A percentile compares a stretch with the other conserved stretches of the same genome.
Evolutionary conservation across 2,797 vertebrate species (phyloP).

Genomic region (Ctenopoma multispine): DNA sequence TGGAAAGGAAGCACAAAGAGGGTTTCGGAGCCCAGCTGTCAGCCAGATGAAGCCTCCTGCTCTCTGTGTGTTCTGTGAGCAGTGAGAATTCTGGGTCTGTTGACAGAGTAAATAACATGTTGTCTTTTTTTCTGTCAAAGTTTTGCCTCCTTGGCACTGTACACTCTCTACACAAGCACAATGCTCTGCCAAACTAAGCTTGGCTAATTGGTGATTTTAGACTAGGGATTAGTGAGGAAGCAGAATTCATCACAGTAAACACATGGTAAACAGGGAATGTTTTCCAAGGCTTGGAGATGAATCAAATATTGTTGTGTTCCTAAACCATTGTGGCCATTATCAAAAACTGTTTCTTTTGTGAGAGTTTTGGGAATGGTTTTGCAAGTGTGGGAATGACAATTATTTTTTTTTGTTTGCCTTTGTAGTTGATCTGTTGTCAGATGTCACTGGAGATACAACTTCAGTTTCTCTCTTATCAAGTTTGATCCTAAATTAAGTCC

Average conservation of each 20-base stretch:
- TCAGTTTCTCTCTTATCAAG: conserved; percentile 1
- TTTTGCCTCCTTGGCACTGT: conserved; percentile 45
- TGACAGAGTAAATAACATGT: conserved; percentile 65
- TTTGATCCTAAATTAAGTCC: conserved; percentile 32
- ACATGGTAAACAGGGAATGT: conserved; percentile 55
- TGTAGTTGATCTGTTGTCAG: conserved; percentile 7
- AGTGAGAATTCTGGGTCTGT: conserved; percentile 48
- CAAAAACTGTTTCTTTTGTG: conserved; percentile 15
- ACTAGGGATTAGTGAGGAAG: conserved; percentile 61
- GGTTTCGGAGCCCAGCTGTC: conserved; percentile 57
- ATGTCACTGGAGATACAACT: conserved; percentile 20
- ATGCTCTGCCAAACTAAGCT: conserved; percentile 57
- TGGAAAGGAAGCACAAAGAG: conserved; percentile 37
- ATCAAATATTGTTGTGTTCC: conserved; percentile 35
- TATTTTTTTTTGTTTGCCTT: conserved; percentile 17
- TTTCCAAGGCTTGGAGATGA: conserved; percentile 42
- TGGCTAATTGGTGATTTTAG: conserved; percentile 67
- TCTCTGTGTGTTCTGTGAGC: conserved; percentile 53
- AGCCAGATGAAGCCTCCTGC: conserved; percentile 51
- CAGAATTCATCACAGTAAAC: conserved; percentile 61
- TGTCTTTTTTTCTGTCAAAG: conserved; percentile 57
- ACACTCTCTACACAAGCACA: conserved; percentile 50
- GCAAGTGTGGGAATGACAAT: conserved; percentile 24
- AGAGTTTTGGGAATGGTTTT: conserved; percentile 17
- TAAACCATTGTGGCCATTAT: conserved; percentile 25